These are phyloP conservation scores for Melangyna quadrimaculata DNA, from an alignment of 2,888 invertebrate genomes.

Conservation along the genomic window DNA sequence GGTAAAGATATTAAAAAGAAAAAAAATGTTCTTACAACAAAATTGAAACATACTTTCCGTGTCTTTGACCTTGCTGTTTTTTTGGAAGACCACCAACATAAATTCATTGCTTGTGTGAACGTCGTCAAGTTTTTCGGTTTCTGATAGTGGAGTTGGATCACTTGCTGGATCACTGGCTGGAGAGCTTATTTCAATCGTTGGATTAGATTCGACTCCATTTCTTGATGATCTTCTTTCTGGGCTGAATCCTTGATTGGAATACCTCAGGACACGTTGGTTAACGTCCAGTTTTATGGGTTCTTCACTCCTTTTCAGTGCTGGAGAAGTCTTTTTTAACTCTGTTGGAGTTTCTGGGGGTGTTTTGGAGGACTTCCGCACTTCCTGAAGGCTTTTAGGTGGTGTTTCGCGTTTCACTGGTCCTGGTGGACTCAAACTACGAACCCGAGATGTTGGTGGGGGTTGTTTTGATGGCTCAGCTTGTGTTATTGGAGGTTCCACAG, in stretches of 20 bases:
- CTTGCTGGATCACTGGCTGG: slow-evolving; percentile 72
- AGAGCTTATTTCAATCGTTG: slow-evolving; percentile 78
- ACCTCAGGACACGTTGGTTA: slow-evolving; percentile 77
- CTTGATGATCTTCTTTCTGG: slow-evolving; percentile 59
- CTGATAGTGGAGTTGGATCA: slow-evolving; percentile 69
- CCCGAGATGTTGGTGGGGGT: slow-evolving; percentile 66
- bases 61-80: slow-evolving; percentile 82
- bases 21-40: background rate
- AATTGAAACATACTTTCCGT: slow-evolving; percentile 81
- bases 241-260: slow-evolving; percentile 74
- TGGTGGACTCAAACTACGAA: slow-evolving; percentile 72
- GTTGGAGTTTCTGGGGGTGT: slow-evolving; percentile 75
- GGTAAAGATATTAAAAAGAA: slow-evolving; percentile 41
- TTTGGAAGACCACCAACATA: slow-evolving; percentile 88
- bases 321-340: slow-evolving; percentile 75
- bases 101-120: slow-evolving; percentile 89
- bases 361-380: slow-evolving; percentile 28
- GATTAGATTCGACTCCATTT: slow-evolving; percentile 71
- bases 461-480: background rate
- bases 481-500: slow-evolving; percentile 3
- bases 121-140: slow-evolving; percentile 79
- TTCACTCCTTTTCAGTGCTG: slow-evolving; percentile 78
- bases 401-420: background rate
- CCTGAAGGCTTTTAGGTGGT: background rate
- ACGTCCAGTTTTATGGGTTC: slow-evolving; percentile 77